Percentiles rank a stretch among this genome's conserved stretches.
Conservation (phyloP, 2,888 invertebrate genomes). For the Oxystoma pomonae region DNA sequence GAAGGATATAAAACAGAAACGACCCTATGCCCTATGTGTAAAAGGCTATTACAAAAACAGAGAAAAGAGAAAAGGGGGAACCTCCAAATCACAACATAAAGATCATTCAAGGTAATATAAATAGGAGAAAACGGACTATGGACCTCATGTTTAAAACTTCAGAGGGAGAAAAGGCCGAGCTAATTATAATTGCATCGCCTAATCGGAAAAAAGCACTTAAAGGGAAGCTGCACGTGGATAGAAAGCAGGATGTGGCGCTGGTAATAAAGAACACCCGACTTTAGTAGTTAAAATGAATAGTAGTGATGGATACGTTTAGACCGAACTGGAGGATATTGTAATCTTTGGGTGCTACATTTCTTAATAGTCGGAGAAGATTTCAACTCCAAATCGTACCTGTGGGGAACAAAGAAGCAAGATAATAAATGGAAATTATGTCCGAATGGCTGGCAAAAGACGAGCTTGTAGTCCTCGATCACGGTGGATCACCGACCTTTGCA, state of each 20-base stretch:
- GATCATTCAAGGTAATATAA: conserved; percentile 10
- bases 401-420: conserved; percentile 9
- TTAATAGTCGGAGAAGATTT: conserved; percentile 10
- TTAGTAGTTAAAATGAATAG: neutral
- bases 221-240: neutral
- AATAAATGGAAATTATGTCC: conserved; percentile 8
- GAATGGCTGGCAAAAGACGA: conserved; percentile 6
- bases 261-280: neutral
- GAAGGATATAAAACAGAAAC: conserved; percentile 17
- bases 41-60: neutral
- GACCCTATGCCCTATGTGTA: conserved; percentile 11
- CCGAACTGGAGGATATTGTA: neutral
- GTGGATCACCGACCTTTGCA: conserved; percentile 1
- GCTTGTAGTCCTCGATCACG: conserved; percentile 6
- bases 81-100: neutral
- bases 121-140: conserved; percentile 7
- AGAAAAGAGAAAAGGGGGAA: conserved; percentile 9
- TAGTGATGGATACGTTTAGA: neutral
- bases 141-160: conserved; percentile 14
- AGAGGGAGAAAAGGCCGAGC: conserved; percentile 7
- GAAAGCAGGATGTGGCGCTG: neutral
- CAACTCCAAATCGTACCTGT: conserved; percentile 10
- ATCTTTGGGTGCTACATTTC: neutral
- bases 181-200: conserved; percentile 16
- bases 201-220: conserved; percentile 4